phyloP scores from a whole-genome alignment of 1,140 invertebrate species.

The Oscheius sp. region DNA sequence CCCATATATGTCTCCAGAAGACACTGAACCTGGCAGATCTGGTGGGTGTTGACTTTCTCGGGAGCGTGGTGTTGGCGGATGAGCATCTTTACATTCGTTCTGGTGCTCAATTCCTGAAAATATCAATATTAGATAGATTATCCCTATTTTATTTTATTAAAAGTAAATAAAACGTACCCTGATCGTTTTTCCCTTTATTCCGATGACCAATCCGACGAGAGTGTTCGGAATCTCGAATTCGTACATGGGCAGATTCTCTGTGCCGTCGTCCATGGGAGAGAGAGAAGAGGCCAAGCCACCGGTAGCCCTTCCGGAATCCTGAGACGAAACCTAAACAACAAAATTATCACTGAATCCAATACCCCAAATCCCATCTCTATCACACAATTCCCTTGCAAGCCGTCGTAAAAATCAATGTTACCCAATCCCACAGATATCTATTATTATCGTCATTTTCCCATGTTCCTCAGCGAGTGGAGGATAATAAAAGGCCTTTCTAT shows the following conservation, averaged over 20 bases:
- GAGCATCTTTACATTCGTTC: conserved; percentile 56
- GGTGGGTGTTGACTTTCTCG: conserved; percentile 51
- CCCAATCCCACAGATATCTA: too few species aligned
- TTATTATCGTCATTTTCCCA: too few species aligned
- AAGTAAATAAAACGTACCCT: conserved; percentile 39
- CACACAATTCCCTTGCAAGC: too few species aligned
- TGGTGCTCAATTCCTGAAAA: conserved; percentile 57
- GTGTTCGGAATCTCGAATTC: conserved; percentile 61
- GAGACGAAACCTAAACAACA: conserved; percentile 39
- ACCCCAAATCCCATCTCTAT: too few species aligned
- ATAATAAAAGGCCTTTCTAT: too few species aligned
- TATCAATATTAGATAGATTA: neutral
- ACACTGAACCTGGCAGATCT: conserved; percentile 56
- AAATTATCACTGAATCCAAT: too few species aligned
- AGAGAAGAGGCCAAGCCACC: conserved; percentile 41
- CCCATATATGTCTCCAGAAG: neutral
- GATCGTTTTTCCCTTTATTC: conserved; percentile 58
- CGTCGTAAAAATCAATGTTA: too few species aligned
- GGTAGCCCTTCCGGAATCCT: conserved; percentile 42
- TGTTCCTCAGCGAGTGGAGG: too few species aligned
- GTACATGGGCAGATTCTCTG: conserved; percentile 50
- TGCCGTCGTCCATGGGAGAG: conserved; percentile 22
- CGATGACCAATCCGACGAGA: conserved; percentile 59
- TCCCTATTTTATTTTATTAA: neutral
- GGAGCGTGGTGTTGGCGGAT: conserved; percentile 58